Evolutionary conservation across 2,113 vertebrate genomes (phyloP).

Genomic region (Sialia sialis): DNA sequence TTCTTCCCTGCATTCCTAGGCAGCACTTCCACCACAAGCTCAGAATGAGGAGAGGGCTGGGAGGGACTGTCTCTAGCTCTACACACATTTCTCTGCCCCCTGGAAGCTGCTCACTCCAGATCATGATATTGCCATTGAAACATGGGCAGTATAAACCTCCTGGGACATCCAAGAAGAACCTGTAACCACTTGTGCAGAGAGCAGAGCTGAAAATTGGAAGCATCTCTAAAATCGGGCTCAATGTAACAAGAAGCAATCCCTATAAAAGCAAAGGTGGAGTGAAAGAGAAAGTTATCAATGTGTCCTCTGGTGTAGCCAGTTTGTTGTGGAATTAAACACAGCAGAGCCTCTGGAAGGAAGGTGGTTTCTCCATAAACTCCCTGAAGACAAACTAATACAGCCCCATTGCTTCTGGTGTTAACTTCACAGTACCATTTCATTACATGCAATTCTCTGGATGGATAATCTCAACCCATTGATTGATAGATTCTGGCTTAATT

Average conservation of each 20-base stretch:
- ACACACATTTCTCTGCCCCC: background rate
- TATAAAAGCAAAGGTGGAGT: background rate
- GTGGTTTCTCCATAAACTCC: background rate
- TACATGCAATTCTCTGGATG: background rate
- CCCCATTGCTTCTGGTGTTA: background rate
- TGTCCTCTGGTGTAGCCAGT: background rate
- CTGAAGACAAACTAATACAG: background rate
- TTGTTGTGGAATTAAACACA: background rate
- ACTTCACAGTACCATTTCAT: background rate
- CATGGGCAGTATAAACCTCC: background rate
- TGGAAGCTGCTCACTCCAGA: background rate
- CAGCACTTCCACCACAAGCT: background rate
- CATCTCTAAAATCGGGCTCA: background rate
- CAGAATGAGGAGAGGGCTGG: fast-evolving
- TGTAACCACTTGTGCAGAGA: background rate
- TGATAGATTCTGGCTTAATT: constrained; percentile 7
- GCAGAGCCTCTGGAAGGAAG: background rate
- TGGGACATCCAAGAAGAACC: background rate
- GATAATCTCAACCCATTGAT: constrained; percentile 2
- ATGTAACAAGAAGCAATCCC: background rate
- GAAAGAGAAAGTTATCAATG: background rate
- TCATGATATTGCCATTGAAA: background rate
- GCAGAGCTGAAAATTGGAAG: background rate
- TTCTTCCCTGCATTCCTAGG: background rate
- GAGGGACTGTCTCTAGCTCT: background rate